Percentiles rank a stretch among this genome's conserved stretches.
phyloP scores from a whole-genome alignment of 2,113 vertebrate species.

The Dasyornis broadbenti region DNA sequence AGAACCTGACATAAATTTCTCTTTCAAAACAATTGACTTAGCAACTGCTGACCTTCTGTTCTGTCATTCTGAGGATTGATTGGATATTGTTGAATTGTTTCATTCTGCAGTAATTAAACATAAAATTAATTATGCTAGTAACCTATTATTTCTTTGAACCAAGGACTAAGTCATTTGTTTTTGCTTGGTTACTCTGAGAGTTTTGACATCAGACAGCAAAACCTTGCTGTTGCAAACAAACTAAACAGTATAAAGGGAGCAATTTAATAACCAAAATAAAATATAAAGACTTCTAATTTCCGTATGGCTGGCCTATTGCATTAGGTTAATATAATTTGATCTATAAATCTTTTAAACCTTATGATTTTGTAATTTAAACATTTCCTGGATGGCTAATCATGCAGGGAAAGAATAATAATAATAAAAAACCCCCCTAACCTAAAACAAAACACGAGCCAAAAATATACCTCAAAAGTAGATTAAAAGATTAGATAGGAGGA shows the following conservation, averaged over 20 bases:
- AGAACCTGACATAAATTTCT: constrained; percentile 80
- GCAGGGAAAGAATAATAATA: constrained; percentile 67
- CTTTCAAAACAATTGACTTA: constrained; percentile 85
- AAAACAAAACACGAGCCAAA: constrained; percentile 32
- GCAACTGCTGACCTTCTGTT: constrained; percentile 82
- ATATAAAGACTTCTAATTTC: constrained; percentile 76
- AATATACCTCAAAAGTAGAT: constrained; percentile 65
- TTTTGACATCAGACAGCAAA: constrained; percentile 68
- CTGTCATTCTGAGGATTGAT: constrained; percentile 78
- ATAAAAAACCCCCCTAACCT: not conserved
- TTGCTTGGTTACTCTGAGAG: constrained; percentile 70
- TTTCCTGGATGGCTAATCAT: constrained; percentile 81
- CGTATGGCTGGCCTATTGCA: constrained; percentile 73
- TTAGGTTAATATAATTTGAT: constrained; percentile 77
- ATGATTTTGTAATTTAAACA: constrained; percentile 80
- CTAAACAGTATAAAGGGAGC: constrained; percentile 66
- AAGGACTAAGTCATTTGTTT: constrained; percentile 79
- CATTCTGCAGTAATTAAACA: constrained; percentile 83
- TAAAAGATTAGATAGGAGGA: constrained; percentile 9
- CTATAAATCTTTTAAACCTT: constrained; percentile 79
- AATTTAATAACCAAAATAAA: constrained; percentile 75
- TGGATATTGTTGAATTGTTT: constrained; percentile 83
- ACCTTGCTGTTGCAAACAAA: constrained; percentile 62
- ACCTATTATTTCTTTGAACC: constrained; percentile 80
- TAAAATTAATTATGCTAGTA: constrained; percentile 84